Evolutionary conservation across 1,140 invertebrate genomes (phyloP), one percentile per base, ranked within the genome.

Genomic region (Bombus waltoni): DNA sequence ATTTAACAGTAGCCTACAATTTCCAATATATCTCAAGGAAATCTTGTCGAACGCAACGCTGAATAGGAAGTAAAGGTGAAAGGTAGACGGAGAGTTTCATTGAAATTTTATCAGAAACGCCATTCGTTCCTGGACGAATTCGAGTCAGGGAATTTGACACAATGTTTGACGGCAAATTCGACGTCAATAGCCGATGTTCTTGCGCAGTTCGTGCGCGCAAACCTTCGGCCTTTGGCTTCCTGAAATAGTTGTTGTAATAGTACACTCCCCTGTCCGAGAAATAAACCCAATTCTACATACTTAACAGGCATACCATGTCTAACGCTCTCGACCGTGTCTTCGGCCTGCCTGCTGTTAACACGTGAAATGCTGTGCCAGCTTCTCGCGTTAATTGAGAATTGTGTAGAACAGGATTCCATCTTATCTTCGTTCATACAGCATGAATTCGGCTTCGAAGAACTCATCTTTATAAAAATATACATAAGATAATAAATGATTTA

Each of bases 251-350:
- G 66, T 71, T 84, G 81, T 86, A 90, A 88, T 88, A 90, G 86
- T 90, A 71, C 76, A 79, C 88, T 86, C 71, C 81, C 75, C 70
- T 70, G 40, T 68, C 77, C 82, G 89, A 80, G 83, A 91, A 91
- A 91, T 91, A 91, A 91, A 91, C 90, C 89, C 86, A 91, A 91
- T 91, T 87, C 78, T 84, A 91, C 89, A 90, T 90, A 90, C 83
- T 90, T 90, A 90, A 90, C 86, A 78, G 83, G 71, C 83, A 90
- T 90, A 90, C 86, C 87, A 76, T 66, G 70, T n/a, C 79, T 38
- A 74, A 57, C 80, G 77, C 74, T 70, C 72, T 65, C 87, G 59
- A 73, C 75, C 66, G 28, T 44, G 75, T 80, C 86, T 85, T 77
- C 42, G 77, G 18, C 44, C 44, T 81, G 59, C 72, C 57, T 53